Percentiles rank a stretch among this genome's conserved stretches.
Evolutionary conservation across 1,140 invertebrate genomes (phyloP).

Genomic region (Hirudo medicinalis): DNA sequence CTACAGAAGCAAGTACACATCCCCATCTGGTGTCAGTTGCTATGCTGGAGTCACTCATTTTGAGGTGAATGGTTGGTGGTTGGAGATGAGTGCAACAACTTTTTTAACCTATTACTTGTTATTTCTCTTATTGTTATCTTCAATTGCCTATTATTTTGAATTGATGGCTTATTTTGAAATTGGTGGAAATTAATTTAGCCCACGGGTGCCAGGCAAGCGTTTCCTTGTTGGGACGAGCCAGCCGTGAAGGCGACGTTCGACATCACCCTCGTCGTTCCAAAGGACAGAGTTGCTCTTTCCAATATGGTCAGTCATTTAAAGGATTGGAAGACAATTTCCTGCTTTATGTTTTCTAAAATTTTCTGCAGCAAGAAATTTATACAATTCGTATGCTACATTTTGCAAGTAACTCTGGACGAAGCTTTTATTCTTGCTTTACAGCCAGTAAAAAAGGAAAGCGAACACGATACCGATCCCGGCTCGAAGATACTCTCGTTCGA

Average conservation of each 20-base stretch:
- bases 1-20: slow-evolving; percentile 73
- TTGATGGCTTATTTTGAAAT: neutral
- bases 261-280: slow-evolving; percentile 65
- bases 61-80: slow-evolving; percentile 33
- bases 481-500: slow-evolving; percentile 59
- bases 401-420: too few species aligned
- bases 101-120: neutral
- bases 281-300: slow-evolving; percentile 60
- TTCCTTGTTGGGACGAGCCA: slow-evolving; percentile 96
- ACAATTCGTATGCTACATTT: neutral
- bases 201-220: slow-evolving; percentile 79
- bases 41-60: slow-evolving; percentile 84
- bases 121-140: neutral
- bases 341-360: neutral
- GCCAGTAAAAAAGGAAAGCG: slow-evolving; percentile 50
- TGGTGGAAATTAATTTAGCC: slow-evolving; percentile 44
- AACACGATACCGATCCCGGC: slow-evolving; percentile 40
- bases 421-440: slow-evolving; percentile 23
- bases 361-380: too few species aligned
- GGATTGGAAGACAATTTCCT: neutral
- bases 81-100: neutral
- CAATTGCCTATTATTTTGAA: neutral
- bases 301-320: slow-evolving; percentile 61
- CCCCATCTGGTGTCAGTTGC: slow-evolving; percentile 53
- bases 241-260: slow-evolving; percentile 87